Percentiles rank a stretch among this genome's conserved stretches.
These are phyloP conservation scores for Urechis unicinctus DNA, from an alignment of 2,888 invertebrate genomes.

Conservation along the genomic window DNA sequence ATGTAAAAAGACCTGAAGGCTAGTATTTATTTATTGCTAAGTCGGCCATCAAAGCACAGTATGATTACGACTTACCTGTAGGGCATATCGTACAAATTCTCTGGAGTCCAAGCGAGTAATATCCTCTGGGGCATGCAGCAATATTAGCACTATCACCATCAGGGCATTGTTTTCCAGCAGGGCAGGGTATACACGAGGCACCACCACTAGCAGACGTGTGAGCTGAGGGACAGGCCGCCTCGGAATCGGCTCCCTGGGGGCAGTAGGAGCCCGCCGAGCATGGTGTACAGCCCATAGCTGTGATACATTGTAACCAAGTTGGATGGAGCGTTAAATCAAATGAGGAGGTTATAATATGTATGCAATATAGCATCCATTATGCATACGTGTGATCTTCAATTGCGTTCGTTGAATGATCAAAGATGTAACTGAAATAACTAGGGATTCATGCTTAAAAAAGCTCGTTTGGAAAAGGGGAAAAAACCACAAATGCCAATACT, in stretches of 20 bases:
- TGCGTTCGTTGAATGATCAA: too few relatives aligned
- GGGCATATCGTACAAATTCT: constrained; percentile 18
- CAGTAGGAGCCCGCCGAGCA: constrained; percentile 39
- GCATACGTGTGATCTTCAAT: too few relatives aligned
- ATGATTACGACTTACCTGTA: constrained; percentile 37
- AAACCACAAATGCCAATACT: too few relatives aligned
- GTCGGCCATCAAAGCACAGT: constrained; percentile 22
- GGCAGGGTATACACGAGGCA: constrained; percentile 33
- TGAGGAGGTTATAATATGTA: too few relatives aligned
- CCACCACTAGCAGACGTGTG: constrained; percentile 26
- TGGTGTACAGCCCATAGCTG: constrained; percentile 34
- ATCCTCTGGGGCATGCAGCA: constrained; percentile 30
- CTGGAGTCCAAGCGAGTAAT: constrained; percentile 34
- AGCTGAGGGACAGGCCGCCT: constrained; percentile 29
- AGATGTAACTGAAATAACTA: too few relatives aligned
- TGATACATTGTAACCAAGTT: too few relatives aligned
- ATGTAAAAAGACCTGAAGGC: too few relatives aligned
- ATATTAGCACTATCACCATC: constrained; percentile 25
- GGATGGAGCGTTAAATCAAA: too few relatives aligned
- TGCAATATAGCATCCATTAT: too few relatives aligned
- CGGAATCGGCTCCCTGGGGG: constrained; percentile 31
- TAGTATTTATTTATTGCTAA: background rate
- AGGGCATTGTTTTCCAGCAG: constrained; percentile 38
- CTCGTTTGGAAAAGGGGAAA: too few relatives aligned
- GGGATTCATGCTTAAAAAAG: too few relatives aligned